Base-by-base conservation (phyloP, 2,888 invertebrate genomes). In the Leucania comma region DNA sequence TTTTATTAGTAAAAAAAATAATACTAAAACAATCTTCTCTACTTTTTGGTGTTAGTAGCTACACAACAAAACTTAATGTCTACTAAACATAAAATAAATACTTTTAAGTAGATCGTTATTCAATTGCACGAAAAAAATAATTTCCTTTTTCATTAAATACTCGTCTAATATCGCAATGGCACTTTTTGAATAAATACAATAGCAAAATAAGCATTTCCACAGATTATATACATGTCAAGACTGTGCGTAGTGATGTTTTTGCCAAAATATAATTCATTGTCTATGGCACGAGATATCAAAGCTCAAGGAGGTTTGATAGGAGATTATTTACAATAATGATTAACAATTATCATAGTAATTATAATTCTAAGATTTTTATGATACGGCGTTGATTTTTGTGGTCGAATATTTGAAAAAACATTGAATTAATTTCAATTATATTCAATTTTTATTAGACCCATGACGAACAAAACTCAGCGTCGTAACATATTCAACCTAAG, bases 21-120 rank as follows among this genome's bases (percentile, higher is more conserved):
- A 89, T 92, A 89, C 86, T 89, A 87, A 90, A 90, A 88, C 87
- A 89, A 89, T 89, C 90, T 87, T 87, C 74, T 87, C 91, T 93
- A 94, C 90, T 95, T 93, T 95, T 95, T 95, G 95, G 95, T 95
- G 95, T 95, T 95, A 95, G 95, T 95, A 94, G 88, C 90, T 93
- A 92, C 88, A 90, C 87, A 92, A 93, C 88, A 91, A 92, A 90
- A 88, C 88, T 90, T 90, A 90, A 83, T 78, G 70, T 71, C 84
- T 74, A 88, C 83, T 89, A 90, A 89, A 88, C 77, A 78, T 85
- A 86, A 84, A 88, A 86, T 89, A 92, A 95, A 94, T 94, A 94
- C 92, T 92, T 92, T 91, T 92, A 92, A 91, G 91, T 92, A 92
- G 87, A 91, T 88, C 83, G 84, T 87, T 85, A 68, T 70, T 76